Evolutionary conservation across 2,113 vertebrate species (phyloP).

Genomic region (Rutilus rutilus): DNA sequence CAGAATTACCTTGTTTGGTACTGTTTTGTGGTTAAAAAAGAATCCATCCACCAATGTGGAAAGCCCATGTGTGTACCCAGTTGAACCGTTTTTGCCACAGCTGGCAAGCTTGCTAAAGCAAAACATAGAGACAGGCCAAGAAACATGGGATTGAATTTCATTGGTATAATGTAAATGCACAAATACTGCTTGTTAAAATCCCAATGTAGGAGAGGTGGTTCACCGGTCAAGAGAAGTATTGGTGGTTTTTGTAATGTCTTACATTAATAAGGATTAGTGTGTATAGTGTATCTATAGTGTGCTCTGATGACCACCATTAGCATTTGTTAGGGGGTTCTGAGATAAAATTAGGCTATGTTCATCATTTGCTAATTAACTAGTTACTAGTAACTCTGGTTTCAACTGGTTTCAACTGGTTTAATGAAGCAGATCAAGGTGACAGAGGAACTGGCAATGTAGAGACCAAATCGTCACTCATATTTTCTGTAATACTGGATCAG

Average conservation of each 20-base stretch:
- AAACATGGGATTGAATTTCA: background rate
- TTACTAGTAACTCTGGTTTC: background rate
- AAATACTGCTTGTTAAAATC: slow-evolving; percentile 7
- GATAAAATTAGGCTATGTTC: background rate
- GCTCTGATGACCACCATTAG: background rate
- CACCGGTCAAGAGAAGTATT: background rate
- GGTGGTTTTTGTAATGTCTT: background rate
- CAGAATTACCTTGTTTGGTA: slow-evolving; percentile 46
- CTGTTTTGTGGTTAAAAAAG: slow-evolving; percentile 65
- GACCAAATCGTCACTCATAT: background rate
- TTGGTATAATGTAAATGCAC: background rate
- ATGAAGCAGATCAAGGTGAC: background rate
- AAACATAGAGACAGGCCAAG: background rate
- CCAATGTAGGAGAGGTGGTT: background rate
- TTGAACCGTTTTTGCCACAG: slow-evolving; percentile 38
- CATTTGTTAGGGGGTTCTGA: background rate
- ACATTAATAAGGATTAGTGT: background rate
- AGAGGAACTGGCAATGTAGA: background rate
- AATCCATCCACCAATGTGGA: slow-evolving; percentile 59
- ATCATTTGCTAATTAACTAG: background rate
- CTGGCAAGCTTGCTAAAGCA: background rate
- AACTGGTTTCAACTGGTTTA: background rate
- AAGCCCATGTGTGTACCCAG: slow-evolving; percentile 50
- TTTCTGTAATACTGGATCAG: background rate
- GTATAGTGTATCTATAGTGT: background rate